phyloP scores from a whole-genome alignment of 1,140 invertebrate genomes.

The Polypedilum vanderplanki region DNA sequence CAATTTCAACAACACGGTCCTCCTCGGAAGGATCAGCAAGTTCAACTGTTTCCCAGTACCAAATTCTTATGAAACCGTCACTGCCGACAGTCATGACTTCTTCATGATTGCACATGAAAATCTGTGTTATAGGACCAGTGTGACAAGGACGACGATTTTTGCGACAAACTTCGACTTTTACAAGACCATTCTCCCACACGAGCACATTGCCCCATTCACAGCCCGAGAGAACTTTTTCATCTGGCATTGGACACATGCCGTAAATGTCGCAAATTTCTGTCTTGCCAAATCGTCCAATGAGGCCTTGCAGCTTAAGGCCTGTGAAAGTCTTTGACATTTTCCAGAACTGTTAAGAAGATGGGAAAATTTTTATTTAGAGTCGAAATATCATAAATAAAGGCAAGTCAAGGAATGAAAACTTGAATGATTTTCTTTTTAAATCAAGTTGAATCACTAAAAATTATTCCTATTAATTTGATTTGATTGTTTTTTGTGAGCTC shows the following conservation, averaged over 20 bases:
- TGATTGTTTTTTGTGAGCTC: too few relatives aligned
- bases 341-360: constrained; percentile 58
- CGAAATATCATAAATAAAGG: too few relatives aligned
- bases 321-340: constrained; percentile 86
- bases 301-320: constrained; percentile 78
- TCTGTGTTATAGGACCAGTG: constrained; percentile 60
- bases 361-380: too few relatives aligned
- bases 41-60: constrained; percentile 83
- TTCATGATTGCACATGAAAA: constrained; percentile 56
- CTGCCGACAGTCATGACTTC: constrained; percentile 59
- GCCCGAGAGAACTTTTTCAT: constrained; percentile 80
- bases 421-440: too few relatives aligned
- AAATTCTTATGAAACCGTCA: constrained; percentile 76
- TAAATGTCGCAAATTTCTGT: constrained; percentile 84
- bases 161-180: constrained; percentile 70
- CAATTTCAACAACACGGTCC: constrained; percentile 68
- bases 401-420: too few relatives aligned
- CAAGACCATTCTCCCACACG: constrained; percentile 79
- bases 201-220: constrained; percentile 85
- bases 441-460: too few relatives aligned
- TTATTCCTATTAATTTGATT: too few relatives aligned
- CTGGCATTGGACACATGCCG: constrained; percentile 72
- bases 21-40: constrained; percentile 70
- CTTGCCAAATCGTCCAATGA: constrained; percentile 79
- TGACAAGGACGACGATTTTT: constrained; percentile 67